Conservation (phyloP, 2,113 vertebrate genomes). For the Pithys albifrons region DNA sequence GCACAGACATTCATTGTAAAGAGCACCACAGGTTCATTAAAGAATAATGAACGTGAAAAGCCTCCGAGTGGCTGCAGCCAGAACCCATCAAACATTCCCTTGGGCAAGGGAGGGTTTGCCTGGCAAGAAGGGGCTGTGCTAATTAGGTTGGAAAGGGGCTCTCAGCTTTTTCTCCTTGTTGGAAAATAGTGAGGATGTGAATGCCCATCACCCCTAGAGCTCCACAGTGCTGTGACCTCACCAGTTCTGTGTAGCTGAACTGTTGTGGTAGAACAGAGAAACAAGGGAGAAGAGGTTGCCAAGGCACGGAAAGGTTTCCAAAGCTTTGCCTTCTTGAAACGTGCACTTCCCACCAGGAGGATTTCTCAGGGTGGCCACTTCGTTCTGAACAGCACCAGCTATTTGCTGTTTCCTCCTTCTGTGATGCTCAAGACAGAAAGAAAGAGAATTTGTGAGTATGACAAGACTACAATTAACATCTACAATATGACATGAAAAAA, state of each 20-base stretch:
- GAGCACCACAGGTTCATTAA: neutral
- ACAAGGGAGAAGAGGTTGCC: neutral
- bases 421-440: neutral
- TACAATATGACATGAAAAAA: neutral
- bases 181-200: neutral
- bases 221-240: neutral
- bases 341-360: neutral
- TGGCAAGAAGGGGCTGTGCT: neutral
- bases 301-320: neutral
- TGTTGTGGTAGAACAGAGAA: neutral
- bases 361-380: neutral
- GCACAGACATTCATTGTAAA: neutral
- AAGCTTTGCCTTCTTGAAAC: neutral
- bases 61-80: neutral
- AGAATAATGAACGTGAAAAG: neutral
- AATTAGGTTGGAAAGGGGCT: constrained; percentile 20
- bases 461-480: neutral
- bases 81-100: neutral
- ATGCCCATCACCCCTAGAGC: neutral
- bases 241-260: neutral
- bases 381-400: neutral
- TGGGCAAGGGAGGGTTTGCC: neutral
- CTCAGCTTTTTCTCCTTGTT: neutral
- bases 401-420: neutral
- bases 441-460: neutral